These are phyloP conservation scores for Lates japonicus DNA, from an alignment of 2,797 vertebrate species.

Conservation along the genomic window DNA sequence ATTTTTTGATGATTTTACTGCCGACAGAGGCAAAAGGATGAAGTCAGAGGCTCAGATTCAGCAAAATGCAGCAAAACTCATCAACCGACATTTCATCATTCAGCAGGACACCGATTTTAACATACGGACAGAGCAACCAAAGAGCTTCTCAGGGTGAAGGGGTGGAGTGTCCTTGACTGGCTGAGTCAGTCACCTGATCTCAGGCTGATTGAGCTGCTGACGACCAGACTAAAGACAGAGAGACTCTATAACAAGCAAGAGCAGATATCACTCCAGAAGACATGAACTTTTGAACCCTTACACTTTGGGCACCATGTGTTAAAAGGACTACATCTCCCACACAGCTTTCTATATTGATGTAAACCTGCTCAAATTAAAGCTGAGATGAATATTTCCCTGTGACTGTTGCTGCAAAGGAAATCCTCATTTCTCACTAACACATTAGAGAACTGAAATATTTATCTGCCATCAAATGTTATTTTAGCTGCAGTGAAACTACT, in stretches of 20 bases:
- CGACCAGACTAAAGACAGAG: too few relatives aligned
- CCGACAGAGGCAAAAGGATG: background rate
- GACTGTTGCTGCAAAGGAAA: conserved; percentile 18
- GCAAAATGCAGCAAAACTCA: background rate
- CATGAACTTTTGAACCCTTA: too few relatives aligned
- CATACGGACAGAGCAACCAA: too few relatives aligned
- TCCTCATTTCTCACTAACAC: conserved; percentile 1
- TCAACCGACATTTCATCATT: too few relatives aligned
- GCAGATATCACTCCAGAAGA: too few relatives aligned
- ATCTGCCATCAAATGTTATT: conserved; percentile 1
- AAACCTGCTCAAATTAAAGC: background rate
- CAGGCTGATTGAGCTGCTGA: too few relatives aligned
- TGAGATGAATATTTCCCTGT: background rate
- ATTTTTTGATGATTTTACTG: conserved; percentile 16
- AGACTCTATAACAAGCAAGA: too few relatives aligned
- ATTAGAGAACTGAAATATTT: conserved; percentile 4
- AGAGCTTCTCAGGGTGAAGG: too few relatives aligned
- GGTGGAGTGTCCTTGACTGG: too few relatives aligned
- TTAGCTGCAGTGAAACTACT: conserved; percentile 15
- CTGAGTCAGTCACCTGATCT: too few relatives aligned
- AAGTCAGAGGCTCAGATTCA: background rate
- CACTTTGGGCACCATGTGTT: background rate
- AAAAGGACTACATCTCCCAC: background rate
- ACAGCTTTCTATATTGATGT: background rate
- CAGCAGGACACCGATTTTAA: too few relatives aligned